Base-by-base conservation (phyloP, 1,140 invertebrate genomes). In the Andricus grossulariae region DNA sequence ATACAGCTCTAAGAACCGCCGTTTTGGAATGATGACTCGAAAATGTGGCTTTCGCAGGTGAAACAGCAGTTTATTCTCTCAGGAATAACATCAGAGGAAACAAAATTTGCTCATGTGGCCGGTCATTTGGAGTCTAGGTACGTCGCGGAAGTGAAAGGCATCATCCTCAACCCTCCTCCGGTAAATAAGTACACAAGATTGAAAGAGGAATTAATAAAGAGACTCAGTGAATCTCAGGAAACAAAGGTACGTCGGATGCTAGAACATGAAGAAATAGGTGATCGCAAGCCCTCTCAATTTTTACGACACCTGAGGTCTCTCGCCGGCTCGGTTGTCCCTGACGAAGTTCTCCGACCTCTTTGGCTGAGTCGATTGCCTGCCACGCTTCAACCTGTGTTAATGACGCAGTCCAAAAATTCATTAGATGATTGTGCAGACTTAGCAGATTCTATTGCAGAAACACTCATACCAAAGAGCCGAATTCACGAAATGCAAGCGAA, bases 201-300 rank as follows among this genome's bases (percentile, higher is more conserved):
- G 3, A 89, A 89, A 49, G 25, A 72, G 0, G 83, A 84, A 18
- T 71, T 89, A 0, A 85, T 88, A 0, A 82, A 78, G 25, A 79
- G 84, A 2, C 66, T 89, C 0, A 77, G 74, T 6, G 74, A 77
- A 4, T 88, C 85, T 0, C 73, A 84, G 19, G 87, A 88, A 7
- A 73, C 79, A 11, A 84, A 83, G 6, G 81, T 78, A 0, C 72
- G 82, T 3, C 79, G 75, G 7, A 66, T 89, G 0, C 55, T 90
- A 0, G 83, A 85, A 25, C 78, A 82, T 13, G 85, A 91, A 51
- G 81, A 87, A 70, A 73, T 90, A 0, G 86, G 87, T 3, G 87
- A 90, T 72, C 32, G 87, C 0, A 88, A 85, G 50, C 86, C 86
- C 2, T 86, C 86, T 2, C 80, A 84, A 32, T 86, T 87, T 19